phyloP scores from a whole-genome alignment of 2,797 vertebrate species.

The Nyctalus aviator region DNA sequence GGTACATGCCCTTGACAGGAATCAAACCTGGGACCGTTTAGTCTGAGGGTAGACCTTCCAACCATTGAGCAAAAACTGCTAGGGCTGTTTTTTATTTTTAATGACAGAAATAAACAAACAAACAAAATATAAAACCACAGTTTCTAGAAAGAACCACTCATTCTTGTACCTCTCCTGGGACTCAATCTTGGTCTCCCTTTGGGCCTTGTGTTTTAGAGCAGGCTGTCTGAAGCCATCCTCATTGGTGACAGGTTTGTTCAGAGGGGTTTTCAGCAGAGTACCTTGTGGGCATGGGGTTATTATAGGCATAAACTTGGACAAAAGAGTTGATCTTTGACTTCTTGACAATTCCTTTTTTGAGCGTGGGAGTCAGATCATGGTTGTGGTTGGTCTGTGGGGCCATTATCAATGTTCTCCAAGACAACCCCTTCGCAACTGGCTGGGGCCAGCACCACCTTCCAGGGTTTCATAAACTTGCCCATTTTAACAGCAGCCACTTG shows the following conservation, averaged over 20 bases:
- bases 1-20: too few species aligned
- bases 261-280: conserved; percentile 97
- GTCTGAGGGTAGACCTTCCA: too few species aligned
- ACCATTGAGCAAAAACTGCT: too few species aligned
- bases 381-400: conserved; percentile 96
- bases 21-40: too few species aligned
- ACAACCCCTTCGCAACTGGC: not conserved
- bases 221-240: conserved; percentile 99
- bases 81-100: conserved; percentile 78
- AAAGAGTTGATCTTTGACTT: conserved; percentile 99
- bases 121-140: conserved; percentile 92
- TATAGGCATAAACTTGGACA: conserved; percentile 98
- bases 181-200: conserved; percentile 97
- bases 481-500: not conserved
- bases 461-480: not conserved
- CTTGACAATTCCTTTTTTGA: conserved; percentile 97
- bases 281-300: conserved; percentile 98
- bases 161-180: conserved; percentile 99
- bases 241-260: conserved; percentile 98
- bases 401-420: conserved; percentile 96
- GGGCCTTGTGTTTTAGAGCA: conserved; percentile 96
- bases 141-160: conserved; percentile 99
- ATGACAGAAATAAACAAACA: conserved; percentile 60
- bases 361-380: conserved; percentile 97
- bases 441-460: not conserved